Percentiles rank a stretch among this genome's conserved stretches.
These are phyloP conservation scores for Ellobium chinense DNA, from an alignment of 2,888 invertebrate species.

Conservation along the genomic window DNA sequence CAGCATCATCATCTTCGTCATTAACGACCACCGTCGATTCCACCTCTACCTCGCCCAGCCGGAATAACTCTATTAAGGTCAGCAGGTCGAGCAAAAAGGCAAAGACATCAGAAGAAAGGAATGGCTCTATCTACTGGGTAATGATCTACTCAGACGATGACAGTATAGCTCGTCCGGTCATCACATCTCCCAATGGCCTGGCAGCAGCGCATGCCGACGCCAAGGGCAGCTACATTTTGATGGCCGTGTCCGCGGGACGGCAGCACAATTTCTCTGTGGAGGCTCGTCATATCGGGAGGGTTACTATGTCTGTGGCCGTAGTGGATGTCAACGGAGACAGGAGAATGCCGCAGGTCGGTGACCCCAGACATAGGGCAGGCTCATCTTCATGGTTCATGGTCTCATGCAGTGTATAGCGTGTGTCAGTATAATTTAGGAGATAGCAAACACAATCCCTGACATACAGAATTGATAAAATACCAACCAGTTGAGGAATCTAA, in stretches of 20 bases:
- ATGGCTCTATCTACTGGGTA: conserved; percentile 42
- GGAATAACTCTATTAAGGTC: too few relatives aligned
- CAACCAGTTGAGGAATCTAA: too few relatives aligned
- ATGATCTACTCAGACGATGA: conserved; percentile 54
- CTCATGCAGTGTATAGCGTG: too few relatives aligned
- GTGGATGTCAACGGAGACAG: conserved; percentile 51
- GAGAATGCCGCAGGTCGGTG: conserved; percentile 34
- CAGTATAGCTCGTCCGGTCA: conserved; percentile 47
- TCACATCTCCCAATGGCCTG: conserved; percentile 3
- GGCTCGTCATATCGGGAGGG: conserved; percentile 70
- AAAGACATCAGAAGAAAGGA: too few relatives aligned
- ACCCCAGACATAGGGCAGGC: background rate
- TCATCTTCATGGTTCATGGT: too few relatives aligned
- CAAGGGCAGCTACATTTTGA: conserved; percentile 43
- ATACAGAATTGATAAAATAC: too few relatives aligned
- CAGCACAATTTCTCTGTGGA: conserved; percentile 55
- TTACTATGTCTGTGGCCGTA: conserved; percentile 68
- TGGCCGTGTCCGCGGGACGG: conserved; percentile 42
- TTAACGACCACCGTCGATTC: background rate
- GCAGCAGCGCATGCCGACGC: conserved; percentile 12
- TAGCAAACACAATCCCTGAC: too few relatives aligned
- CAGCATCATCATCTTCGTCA: background rate
- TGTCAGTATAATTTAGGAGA: too few relatives aligned
- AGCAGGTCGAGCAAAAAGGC: background rate
- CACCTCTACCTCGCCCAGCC: background rate